Evolutionary conservation across 1,140 invertebrate genomes (phyloP).

Genomic region (Anthonomus grandis): DNA sequence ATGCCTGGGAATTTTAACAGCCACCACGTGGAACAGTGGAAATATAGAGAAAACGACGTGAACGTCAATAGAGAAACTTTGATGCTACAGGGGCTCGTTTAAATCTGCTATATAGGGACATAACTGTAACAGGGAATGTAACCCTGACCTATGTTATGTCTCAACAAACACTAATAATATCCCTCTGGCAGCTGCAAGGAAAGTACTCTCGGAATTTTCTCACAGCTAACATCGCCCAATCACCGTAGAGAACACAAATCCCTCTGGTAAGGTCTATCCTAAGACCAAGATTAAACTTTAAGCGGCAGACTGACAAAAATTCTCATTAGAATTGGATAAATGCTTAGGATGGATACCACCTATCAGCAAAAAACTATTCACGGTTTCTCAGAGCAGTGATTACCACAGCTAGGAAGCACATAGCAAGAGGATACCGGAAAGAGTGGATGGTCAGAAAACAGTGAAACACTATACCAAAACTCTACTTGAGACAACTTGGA

Average conservation of each 20-base stretch:
- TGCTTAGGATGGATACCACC: too few relatives aligned
- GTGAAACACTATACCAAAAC: constrained; percentile 19
- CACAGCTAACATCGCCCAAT: constrained; percentile 25
- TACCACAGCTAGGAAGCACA: constrained; percentile 14
- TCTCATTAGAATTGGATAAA: constrained; percentile 7
- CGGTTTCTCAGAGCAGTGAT: neutral
- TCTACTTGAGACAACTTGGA: constrained; percentile 21
- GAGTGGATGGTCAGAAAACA: constrained; percentile 22
- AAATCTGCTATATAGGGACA: constrained; percentile 22
- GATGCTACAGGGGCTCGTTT: constrained; percentile 26
- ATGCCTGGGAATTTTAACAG: constrained; percentile 25
- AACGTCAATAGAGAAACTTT: constrained; percentile 18
- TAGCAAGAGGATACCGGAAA: constrained; percentile 20
- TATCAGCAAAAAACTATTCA: too few relatives aligned
- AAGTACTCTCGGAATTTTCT: constrained; percentile 18
- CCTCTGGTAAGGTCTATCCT: constrained; percentile 9
- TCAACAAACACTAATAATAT: neutral
- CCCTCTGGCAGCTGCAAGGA: constrained; percentile 8
- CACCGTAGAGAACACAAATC: constrained; percentile 8
- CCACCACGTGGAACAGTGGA: constrained; percentile 23
- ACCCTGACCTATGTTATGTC: constrained; percentile 25
- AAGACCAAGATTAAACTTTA: constrained; percentile 23
- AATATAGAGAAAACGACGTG: constrained; percentile 19
- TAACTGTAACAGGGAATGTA: constrained; percentile 16
- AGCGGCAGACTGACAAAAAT: constrained; percentile 11